Evolutionary conservation across 2,113 vertebrate genomes (phyloP), one percentile per base, ranked within the genome.

Genomic region (Poeciliopsis turrubarensis): DNA sequence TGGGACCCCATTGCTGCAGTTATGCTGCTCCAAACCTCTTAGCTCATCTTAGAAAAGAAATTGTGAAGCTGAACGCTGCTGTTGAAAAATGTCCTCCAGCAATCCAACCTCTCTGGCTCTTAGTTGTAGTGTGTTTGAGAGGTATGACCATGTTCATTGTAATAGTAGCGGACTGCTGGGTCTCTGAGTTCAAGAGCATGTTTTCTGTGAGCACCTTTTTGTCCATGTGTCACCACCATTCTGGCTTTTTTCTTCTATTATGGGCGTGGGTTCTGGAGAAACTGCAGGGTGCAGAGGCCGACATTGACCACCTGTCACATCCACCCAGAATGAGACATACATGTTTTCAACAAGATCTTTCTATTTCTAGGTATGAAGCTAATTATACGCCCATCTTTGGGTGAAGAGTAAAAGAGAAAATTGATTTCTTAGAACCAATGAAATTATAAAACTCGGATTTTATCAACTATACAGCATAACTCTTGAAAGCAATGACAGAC

Each of bases 1-100:
- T 70, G 81, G 80, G 51, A 77, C 78, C 82, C 83, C 89, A 76
- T 82, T 81, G 68, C 68, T 60, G 80, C 68, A 66, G 75, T 86
- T 84, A 75, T 37, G 44, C 73, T 41, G 75, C 84, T 60, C 34
- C 80, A 80, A 83, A 70, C 73, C 86, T 82, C 81, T 78, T 65
- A 79, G 80, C 78, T 89, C 86, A 86, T 89, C 68, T 80, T 10
- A 41, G 68, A 81, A 89, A 87, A 83, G 70, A 75, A 60, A 65
- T 41, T 61, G 60, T 63, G 63, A 77, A 78, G 44, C 60, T 67
- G 62, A 79, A 39, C 39, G 78, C 74, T 27, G 72, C 83, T 6
- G 26, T 27, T 81, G 86, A 82, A 75, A 86, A 70, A 90, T 26
- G 30, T 67, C 75, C 27, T 76, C 34, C 47, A 57, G 78, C 71